Percentiles rank a stretch among this genome's conserved stretches.
These are phyloP conservation scores for Peromyscus melanophrys DNA, from an alignment of 2,797 vertebrate species.

Conservation along the genomic window DNA sequence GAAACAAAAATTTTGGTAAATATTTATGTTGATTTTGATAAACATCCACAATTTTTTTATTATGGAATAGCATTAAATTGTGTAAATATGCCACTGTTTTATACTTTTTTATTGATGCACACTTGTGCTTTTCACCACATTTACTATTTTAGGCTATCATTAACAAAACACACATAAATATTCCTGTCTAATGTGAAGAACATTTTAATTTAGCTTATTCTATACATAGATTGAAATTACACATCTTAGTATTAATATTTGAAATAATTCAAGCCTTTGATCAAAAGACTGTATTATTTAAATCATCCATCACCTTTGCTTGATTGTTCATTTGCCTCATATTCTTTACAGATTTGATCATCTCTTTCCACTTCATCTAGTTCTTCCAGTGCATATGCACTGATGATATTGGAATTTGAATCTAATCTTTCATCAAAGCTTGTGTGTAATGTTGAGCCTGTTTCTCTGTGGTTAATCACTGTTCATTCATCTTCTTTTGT, in stretches of 20 bases:
- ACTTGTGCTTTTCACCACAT: background rate
- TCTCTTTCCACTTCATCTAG: background rate
- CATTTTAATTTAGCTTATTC: background rate
- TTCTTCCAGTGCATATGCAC: background rate
- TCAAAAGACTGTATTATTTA: background rate
- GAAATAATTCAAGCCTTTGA: background rate
- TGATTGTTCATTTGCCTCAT: background rate
- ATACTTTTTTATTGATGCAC: background rate
- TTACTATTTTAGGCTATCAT: background rate
- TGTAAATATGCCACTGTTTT: background rate
- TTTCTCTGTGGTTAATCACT: background rate
- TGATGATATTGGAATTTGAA: background rate
- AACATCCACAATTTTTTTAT: background rate
- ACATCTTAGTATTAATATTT: background rate
- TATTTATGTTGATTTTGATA: background rate
- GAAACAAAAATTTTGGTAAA: background rate
- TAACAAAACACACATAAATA: background rate
- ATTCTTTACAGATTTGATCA: background rate
- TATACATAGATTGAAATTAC: background rate
- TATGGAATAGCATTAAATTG: background rate
- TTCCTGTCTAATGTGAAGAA: background rate
- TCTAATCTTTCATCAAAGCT: background rate
- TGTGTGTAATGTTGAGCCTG: background rate
- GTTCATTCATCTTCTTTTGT: constrained; percentile 10
- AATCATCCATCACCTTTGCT: background rate